Percentiles rank a stretch among this genome's conserved stretches.
phyloP scores from a whole-genome alignment of 2,113 vertebrate species.

The Cyprinodon tularosa region DNA sequence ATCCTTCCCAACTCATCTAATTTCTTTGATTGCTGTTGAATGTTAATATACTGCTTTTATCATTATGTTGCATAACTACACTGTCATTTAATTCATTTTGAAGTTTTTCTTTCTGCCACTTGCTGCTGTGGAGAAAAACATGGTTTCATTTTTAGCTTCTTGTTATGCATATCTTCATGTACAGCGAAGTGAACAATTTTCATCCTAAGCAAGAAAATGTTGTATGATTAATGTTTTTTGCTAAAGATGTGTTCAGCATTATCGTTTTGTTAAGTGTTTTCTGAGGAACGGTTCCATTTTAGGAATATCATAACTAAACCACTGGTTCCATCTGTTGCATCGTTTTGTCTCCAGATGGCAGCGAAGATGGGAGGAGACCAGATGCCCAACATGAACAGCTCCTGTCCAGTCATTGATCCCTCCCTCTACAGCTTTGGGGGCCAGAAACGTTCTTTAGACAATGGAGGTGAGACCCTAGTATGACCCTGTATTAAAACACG shows the following conservation, averaged over 20 bases:
- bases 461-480: slow-evolving; percentile 85
- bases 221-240: background rate
- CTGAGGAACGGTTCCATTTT: background rate
- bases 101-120: too few species aligned
- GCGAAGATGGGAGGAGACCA: slow-evolving; percentile 94
- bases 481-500: background rate
- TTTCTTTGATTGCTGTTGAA: too few species aligned
- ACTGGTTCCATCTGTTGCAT: slow-evolving; percentile 18
- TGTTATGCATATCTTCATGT: background rate
- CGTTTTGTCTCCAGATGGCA: slow-evolving; percentile 85
- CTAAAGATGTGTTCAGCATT: background rate
- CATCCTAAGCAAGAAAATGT: slow-evolving; percentile 9
- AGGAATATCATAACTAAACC: slow-evolving; percentile 5
- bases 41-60: too few species aligned
- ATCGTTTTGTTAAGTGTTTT: background rate
- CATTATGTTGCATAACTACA: too few species aligned
- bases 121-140: too few species aligned
- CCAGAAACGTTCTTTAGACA: slow-evolving; percentile 93
- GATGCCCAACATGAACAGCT: slow-evolving; percentile 95
- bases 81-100: too few species aligned
- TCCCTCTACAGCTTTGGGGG: slow-evolving; percentile 92
- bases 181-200: slow-evolving; percentile 7
- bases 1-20: too few species aligned
- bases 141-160: background rate
- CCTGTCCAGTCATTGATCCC: slow-evolving; percentile 89